Evolutionary conservation across 2,888 invertebrate genomes (phyloP).

Genomic region (Andricus curvator): DNA sequence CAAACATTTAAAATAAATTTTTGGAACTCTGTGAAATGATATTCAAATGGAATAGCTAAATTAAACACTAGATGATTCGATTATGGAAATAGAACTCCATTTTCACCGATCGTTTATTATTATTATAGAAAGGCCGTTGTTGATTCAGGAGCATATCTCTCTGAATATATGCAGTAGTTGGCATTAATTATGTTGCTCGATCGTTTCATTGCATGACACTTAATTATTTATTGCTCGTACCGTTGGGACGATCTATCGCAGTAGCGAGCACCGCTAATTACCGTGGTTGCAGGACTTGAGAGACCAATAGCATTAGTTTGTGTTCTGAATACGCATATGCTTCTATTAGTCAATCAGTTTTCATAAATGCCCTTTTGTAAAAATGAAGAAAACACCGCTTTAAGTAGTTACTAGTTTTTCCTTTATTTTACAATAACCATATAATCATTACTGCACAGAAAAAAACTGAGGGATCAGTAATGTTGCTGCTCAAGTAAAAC

Average conservation of each 20-base stretch:
- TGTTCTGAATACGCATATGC: too few species aligned
- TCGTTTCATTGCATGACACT: conserved; percentile 35
- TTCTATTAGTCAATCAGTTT: too few species aligned
- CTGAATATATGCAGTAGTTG: conserved; percentile 1
- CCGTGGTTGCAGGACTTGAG: conserved; percentile 17
- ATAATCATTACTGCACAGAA: not conserved
- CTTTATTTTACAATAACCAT: not conserved
- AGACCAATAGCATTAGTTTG: too few species aligned
- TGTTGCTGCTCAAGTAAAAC: too few species aligned
- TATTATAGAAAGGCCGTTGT: conserved; percentile 28
- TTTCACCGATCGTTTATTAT: conserved; percentile 28
- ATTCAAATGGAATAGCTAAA: not conserved
- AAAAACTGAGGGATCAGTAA: too few species aligned
- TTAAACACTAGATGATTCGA: not conserved
- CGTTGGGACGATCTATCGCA: conserved; percentile 31
- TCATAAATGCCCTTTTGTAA: too few species aligned
- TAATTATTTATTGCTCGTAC: conserved; percentile 36
- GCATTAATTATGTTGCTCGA: conserved; percentile 26
- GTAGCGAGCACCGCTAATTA: conserved; percentile 34
- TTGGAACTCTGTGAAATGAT: not conserved
- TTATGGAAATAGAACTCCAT: not conserved
- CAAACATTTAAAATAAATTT: not conserved
- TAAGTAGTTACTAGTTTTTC: not conserved
- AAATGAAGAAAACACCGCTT: conserved; percentile 1
- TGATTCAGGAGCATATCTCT: conserved; percentile 26